Base-by-base conservation (phyloP, 2,113 vertebrate species). In the Chamaetylas fuelleborni region DNA sequence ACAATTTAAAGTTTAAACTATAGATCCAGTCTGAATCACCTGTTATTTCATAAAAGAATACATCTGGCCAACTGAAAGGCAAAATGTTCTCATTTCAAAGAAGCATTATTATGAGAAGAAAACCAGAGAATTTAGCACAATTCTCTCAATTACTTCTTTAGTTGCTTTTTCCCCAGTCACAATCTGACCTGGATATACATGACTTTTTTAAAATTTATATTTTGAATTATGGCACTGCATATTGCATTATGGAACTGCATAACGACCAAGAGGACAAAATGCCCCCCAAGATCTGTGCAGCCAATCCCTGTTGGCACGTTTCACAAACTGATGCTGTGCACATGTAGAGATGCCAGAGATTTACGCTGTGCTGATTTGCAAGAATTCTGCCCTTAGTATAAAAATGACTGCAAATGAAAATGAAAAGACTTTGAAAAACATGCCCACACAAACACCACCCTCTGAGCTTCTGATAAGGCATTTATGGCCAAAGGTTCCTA, bases 401-500 rank as follows among this genome's bases (percentile, higher is more conserved):
- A 73, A 92, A 95, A 65, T 67, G 76, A 95, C 92, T 94, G 83
- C 90, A 95, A 83, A 77, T 83, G 54, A 80, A 94, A 96, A 92
- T 34, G 56, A 95, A 87, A 91, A 76, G 81, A 88, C 56, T 93
- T 88, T 40, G 60, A 91, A 94, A 66, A 95, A 80, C 79, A 81
- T 73, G 88, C 85, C 93, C 93, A 93, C 92, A 94, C 81, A 95
- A 94, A 93, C 42, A 9, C 83, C 87, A 94, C 90, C 84, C 77
- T 91, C 91, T 88, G 87, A 92, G 92, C 67, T 89, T 93, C 81
- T 78, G 86, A 89, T 81, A 92, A 93, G 77, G 80, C 81, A 73
- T 94, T 86, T 94, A 95, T 76, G 60, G 83, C 93, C 88, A 95
- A 91, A 93, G 90, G 70, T 93, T 95, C 62, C 90, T 91, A 94